phyloP scores from a whole-genome alignment of 1,140 invertebrate species.

The Rhysida immarginata region DNA sequence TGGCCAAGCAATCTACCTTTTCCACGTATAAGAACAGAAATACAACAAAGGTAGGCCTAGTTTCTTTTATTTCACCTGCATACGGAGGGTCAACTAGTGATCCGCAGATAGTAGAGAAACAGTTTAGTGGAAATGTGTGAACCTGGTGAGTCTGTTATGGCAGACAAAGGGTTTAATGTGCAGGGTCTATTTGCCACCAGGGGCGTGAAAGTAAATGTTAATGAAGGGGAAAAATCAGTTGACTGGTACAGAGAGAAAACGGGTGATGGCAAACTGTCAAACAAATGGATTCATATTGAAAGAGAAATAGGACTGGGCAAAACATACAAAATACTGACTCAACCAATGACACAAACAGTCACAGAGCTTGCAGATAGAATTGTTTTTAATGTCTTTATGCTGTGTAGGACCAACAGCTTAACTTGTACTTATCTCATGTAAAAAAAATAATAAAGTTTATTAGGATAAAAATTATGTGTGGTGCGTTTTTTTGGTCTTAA shows the following conservation, averaged over 20 bases:
- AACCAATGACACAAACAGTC: not conserved
- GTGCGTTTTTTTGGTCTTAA: not conserved
- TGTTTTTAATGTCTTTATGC: not conserved
- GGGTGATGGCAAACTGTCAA: not conserved
- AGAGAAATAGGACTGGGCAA: not conserved
- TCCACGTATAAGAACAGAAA: not conserved
- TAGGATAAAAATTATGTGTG: not conserved
- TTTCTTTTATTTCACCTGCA: conserved; percentile 26
- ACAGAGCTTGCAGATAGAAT: not conserved
- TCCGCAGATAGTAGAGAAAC: not conserved
- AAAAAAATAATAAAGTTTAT: not conserved
- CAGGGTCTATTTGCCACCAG: not conserved
- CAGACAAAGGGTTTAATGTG: not conserved
- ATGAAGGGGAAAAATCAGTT: not conserved
- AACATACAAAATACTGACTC: not conserved
- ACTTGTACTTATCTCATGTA: not conserved
- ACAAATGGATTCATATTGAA: not conserved
- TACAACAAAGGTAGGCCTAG: conserved; percentile 14
- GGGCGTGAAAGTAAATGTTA: not conserved
- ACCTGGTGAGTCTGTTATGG: not conserved
- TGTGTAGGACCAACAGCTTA: not conserved
- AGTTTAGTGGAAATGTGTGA: not conserved
- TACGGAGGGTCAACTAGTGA: conserved; percentile 21
- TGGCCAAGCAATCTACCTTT: not conserved
- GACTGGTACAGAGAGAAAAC: not conserved